Evolutionary conservation across 1,140 invertebrate genomes (phyloP).

Genomic region (Dolichoris vasculosae): DNA sequence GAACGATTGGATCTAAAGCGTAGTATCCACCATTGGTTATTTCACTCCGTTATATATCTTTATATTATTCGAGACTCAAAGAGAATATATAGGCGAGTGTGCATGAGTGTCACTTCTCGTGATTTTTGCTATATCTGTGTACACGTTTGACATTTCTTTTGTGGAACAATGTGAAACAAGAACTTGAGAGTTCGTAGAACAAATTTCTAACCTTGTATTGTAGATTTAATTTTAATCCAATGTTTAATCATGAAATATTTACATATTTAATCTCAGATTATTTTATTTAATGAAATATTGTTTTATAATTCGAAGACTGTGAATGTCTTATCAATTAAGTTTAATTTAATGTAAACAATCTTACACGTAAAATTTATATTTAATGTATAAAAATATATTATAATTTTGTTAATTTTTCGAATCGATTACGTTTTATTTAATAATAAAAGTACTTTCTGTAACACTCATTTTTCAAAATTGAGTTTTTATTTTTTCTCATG

Average conservation of each 20-base stretch:
- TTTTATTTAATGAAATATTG: neutral
- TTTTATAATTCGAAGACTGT: neutral
- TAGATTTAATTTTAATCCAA: neutral
- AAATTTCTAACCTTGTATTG: neutral
- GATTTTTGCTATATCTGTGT: too few species aligned
- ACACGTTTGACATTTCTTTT: slow-evolving; percentile 7
- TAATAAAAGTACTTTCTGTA: too few species aligned
- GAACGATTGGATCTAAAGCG: neutral
- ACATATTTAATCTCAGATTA: slow-evolving; percentile 7
- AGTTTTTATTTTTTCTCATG: too few species aligned
- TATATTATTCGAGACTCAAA: neutral
- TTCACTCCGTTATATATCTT: neutral
- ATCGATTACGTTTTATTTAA: neutral
- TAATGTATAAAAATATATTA: slow-evolving; percentile 19
- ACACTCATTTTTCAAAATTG: too few species aligned
- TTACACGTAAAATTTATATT: neutral
- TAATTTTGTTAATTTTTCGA: slow-evolving; percentile 36
- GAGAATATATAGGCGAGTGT: neutral
- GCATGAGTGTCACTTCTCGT: neutral
- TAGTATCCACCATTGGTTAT: neutral
- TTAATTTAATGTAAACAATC: neutral
- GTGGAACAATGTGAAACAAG: neutral
- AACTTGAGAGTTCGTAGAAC: neutral
- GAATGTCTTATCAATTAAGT: neutral
- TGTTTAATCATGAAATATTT: neutral